phyloP scores from a whole-genome alignment of 64 coral and sea anemone genomes.

The Porites lutea region DNA sequence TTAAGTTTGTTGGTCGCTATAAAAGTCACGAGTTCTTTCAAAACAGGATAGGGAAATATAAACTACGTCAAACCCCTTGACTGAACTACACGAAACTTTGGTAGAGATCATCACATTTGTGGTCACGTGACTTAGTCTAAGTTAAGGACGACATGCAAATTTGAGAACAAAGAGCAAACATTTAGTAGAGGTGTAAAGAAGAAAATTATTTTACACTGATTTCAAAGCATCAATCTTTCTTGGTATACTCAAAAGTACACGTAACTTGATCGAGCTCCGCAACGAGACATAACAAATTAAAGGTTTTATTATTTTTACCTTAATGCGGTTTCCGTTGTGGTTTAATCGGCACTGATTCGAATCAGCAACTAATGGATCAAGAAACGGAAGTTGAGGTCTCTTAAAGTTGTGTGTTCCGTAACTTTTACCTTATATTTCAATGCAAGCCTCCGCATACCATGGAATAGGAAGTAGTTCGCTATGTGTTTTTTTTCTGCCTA shows the following conservation, averaged over 20 bases:
- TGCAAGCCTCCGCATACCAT: no score
- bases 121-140: background rate
- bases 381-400: no score
- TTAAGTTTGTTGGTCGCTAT: background rate
- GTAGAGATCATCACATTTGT: background rate
- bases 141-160: background rate
- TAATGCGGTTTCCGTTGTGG: background rate
- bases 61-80: background rate
- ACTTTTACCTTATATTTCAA: no score
- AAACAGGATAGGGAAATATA: background rate
- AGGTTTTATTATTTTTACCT: background rate
- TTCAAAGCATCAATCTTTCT: conserved; percentile 8
- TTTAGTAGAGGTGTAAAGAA: background rate
- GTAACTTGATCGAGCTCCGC: no score
- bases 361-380: background rate
- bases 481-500: background rate
- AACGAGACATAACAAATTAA: background rate
- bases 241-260: background rate
- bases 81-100: background rate
- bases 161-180: background rate
- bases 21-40: background rate
- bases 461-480: no score
- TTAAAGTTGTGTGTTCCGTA: no score
- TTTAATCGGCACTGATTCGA: background rate
- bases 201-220: background rate